These are phyloP conservation scores for Parthenolecanium corni DNA, from an alignment of 2,888 invertebrate species.

Conservation along the genomic window DNA sequence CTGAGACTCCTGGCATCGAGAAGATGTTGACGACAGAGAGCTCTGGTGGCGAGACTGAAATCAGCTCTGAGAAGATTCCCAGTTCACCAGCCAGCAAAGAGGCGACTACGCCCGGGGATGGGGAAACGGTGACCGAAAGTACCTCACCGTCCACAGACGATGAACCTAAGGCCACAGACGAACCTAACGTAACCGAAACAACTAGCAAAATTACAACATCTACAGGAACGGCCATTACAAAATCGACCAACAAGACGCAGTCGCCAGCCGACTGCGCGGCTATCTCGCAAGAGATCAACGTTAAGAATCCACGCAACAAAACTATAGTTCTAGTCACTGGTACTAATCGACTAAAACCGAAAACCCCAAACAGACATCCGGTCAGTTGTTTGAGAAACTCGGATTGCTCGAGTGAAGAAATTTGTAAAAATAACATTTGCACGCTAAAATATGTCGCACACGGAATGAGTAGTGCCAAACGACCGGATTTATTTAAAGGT, in stretches of 20 bases:
- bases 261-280: slow-evolving; percentile 5
- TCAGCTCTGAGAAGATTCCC: too few relatives aligned
- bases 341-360: background rate
- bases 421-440: slow-evolving; percentile 41
- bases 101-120: background rate
- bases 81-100: too few relatives aligned
- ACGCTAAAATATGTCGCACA: slow-evolving; percentile 54
- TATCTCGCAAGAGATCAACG: background rate
- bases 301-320: slow-evolving; percentile 8
- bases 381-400: slow-evolving; percentile 17
- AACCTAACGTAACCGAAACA: background rate
- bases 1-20: background rate
- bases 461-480: slow-evolving; percentile 29
- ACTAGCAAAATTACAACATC: background rate
- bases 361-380: background rate
- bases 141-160: background rate
- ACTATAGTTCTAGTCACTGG: background rate
- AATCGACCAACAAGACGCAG: background rate
- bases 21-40: background rate
- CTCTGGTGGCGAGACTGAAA: background rate
- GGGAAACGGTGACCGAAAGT: background rate
- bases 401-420: slow-evolving; percentile 14
- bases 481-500: slow-evolving; percentile 21
- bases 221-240: background rate
- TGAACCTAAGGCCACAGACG: background rate